A percentile compares a stretch with the other conserved stretches of the same genome.
phyloP scores from a whole-genome alignment of 2,888 invertebrate genomes.

The Amphipoea lucens region DNA sequence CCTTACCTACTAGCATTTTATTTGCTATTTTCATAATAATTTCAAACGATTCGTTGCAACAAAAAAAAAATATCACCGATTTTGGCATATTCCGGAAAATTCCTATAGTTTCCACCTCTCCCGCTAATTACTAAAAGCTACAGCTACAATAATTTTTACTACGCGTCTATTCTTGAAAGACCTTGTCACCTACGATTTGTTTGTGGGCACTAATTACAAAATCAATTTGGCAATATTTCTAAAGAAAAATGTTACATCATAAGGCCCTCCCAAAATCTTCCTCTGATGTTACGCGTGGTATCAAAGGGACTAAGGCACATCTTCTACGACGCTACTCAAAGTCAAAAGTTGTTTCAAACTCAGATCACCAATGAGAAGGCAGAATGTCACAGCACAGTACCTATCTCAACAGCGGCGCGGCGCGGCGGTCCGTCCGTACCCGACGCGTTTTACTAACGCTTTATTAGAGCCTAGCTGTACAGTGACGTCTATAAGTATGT shows the following conservation, averaged over 20 bases:
- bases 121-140: not conserved
- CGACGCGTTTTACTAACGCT: no score
- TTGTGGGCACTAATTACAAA: conserved; percentile 32
- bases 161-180: conserved; percentile 13
- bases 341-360: not conserved
- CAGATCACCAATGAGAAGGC: not conserved
- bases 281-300: not conserved
- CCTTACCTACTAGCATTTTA: not conserved
- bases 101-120: not conserved
- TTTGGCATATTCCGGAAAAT: not conserved
- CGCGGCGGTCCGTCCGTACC: no score
- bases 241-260: conserved; percentile 10
- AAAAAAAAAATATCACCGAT: not conserved
- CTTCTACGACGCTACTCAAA: not conserved
- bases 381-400: not conserved
- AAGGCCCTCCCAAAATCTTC: not conserved
- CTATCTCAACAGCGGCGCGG: no score
- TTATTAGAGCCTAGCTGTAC: not conserved
- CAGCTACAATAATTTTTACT: not conserved
- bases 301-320: not conserved
- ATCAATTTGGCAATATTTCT: conserved; percentile 32
- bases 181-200: conserved; percentile 24
- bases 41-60: no score
- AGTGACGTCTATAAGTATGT: no score
- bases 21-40: no score